Base-by-base conservation (phyloP, 2,888 invertebrate genomes). In the Andrena minutula region DNA sequence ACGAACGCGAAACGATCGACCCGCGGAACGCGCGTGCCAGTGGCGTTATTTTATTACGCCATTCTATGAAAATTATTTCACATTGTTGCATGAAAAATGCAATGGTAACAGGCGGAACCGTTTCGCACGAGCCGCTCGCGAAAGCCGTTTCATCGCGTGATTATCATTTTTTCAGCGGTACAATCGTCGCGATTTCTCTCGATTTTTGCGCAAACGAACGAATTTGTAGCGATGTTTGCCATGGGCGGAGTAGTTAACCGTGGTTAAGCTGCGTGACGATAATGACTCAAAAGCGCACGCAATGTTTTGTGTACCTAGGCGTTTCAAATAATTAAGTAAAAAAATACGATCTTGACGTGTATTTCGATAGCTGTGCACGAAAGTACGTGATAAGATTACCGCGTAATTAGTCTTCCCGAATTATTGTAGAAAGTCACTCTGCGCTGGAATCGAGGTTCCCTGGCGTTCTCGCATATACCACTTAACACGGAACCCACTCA, bases 1-100 rank as follows among this genome's bases (percentile, higher is more conserved):
- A 63, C n/a, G 35, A 41, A 41, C 63, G 41, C 56, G 56, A 56
- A 56, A 23, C 63, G 63, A 63, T 41, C 35, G 58, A 72, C 20
- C 26, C 23, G n/a, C 35, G 56, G 49, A 60, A 26, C 41, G 12
- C 35, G n/a, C 58, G 23, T 51, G 61, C 60, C 63, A 23, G 5
- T 49, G 35, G 58, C 60, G 35, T 65, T 73, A 77, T 60, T 73
- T 65, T 51, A 49, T 77, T 73, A 66, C 60, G 23, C 51, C 49
- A 51, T 77, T 60, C 35, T n/a, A 10, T n/a, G 32, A 73, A 41
- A 76, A 72, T 72, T 66, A 58, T 77, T 66, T 65, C 51, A 32
- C 26, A n/a, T 60, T 30, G 53, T 74, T 68, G 26, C 66, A 47
- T 63, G 53, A 74, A 78, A 78, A 63, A 78, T 78, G 74, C 41